A percentile compares a stretch with the other conserved stretches of the same genome.
These are phyloP conservation scores for Drosophila tanythrix DNA, from an alignment of 2,888 invertebrate genomes.

Conservation along the genomic window DNA sequence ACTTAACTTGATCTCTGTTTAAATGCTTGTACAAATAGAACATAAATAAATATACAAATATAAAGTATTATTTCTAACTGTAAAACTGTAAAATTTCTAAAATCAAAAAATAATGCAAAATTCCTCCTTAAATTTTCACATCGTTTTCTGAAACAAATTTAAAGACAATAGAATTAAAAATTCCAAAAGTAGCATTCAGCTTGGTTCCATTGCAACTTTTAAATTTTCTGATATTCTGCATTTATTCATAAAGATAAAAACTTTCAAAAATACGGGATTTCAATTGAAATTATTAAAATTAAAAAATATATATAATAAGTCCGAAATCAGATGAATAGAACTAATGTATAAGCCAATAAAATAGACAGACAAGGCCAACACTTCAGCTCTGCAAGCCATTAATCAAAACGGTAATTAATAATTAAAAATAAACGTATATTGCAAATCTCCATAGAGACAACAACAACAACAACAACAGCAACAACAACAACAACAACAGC, in stretches of 20 bases:
- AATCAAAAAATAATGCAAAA: neutral
- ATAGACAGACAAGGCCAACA: slow-evolving; percentile 14
- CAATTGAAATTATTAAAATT: neutral
- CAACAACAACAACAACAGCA: neutral
- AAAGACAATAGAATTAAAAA: neutral
- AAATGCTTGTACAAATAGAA: neutral
- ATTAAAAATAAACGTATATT: neutral
- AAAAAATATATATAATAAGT: neutral
- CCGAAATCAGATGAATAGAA: slow-evolving; percentile 26
- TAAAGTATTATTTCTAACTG: neutral
- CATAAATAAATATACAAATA: neutral
- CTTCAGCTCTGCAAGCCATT: neutral
- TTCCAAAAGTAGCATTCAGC: neutral
- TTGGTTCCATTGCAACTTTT: fast-evolving
- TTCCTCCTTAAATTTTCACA: too few relatives aligned
- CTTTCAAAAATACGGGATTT: neutral
- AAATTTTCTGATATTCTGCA: neutral
- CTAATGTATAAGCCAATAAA: slow-evolving; percentile 7
- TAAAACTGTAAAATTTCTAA: neutral
- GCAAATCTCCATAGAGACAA: slow-evolving; percentile 4
- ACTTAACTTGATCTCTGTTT: neutral
- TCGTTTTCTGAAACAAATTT: neutral
- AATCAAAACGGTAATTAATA: slow-evolving; percentile 35
- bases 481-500: slow-evolving; percentile 28
- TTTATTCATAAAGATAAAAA: neutral